Conservation (phyloP, 1,140 invertebrate species). For the Zaprionus africanus region DNA sequence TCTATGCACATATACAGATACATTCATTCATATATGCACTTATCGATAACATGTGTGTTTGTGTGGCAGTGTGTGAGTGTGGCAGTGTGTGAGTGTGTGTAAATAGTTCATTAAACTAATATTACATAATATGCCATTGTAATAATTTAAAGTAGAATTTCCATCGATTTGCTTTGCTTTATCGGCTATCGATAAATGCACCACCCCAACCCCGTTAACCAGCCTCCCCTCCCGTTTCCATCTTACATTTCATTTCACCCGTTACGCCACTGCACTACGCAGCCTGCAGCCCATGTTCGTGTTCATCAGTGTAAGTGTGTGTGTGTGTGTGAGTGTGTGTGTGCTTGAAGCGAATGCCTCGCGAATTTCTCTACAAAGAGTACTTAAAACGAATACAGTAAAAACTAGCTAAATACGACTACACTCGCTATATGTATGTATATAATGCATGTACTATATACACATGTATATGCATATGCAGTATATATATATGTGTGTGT, state of each 20-base stretch:
- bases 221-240: slow-evolving; percentile 1
- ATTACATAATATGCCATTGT: slow-evolving; percentile 54
- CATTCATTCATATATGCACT: slow-evolving; percentile 32
- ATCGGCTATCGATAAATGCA: slow-evolving; percentile 30
- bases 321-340: slow-evolving; percentile 11
- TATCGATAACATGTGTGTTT: slow-evolving; percentile 11
- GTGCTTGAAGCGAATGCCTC: slow-evolving; percentile 27
- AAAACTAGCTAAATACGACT: slow-evolving; percentile 65
- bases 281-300: slow-evolving; percentile 27
- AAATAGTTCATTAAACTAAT: slow-evolving; percentile 43
- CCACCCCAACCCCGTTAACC: slow-evolving; percentile 12
- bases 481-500: slow-evolving; percentile 9
- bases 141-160: slow-evolving; percentile 59
- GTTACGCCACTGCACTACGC: slow-evolving; percentile 27
- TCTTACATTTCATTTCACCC: background rate
- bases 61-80: slow-evolving; percentile 25
- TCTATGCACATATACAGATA: slow-evolving; percentile 20
- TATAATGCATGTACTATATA: slow-evolving; percentile 7
- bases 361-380: slow-evolving; percentile 52
- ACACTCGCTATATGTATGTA: slow-evolving; percentile 19
- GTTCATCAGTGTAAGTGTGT: slow-evolving; percentile 15
- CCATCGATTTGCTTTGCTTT: slow-evolving; percentile 10
- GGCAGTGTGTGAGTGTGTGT: slow-evolving; percentile 28
- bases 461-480: slow-evolving; percentile 6
- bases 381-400: slow-evolving; percentile 47